Evolutionary conservation across 1,140 invertebrate species (phyloP), one percentile per base, ranked within the genome.

Genomic region (Venustaconcha ellipsiformis): DNA sequence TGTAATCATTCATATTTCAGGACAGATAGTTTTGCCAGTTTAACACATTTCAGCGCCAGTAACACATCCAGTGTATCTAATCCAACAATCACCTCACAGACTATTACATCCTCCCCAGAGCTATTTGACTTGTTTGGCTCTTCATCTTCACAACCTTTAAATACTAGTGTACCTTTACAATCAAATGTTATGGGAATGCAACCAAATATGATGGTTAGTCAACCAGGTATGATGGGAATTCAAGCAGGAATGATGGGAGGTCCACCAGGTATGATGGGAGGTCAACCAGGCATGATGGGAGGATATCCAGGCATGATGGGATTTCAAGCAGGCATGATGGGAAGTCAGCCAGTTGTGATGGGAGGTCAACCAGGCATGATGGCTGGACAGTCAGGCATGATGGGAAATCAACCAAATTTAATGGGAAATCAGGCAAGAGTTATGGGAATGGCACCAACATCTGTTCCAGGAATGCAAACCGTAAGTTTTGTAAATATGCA

Each of bases 111-210:
- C 65, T 69, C 65, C 63, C 37, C 72, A n/a, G 75, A 77, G 14
- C 65, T 77, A 15, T 72, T 77, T 56, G 70, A 72, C 68, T 65
- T 77, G 57, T 77, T 77, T 72, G 72, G 75, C 72, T 59, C 56
- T 72, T 57, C 23, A 48, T 68, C 58, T 67, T 14, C 18, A 37
- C 37, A 67, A 12, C 18, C 67, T 75, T 70, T 75, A 67, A 57
- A 67, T 56, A 67, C 11, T 48, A 70, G 68, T 71, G 68, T 56
- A 66, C 63, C 68, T 6, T 17, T 72, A 55, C 69, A 77, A 18
- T 60, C 67, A 11, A 77, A 63, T 68, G 15, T 66, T 15, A 66
- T 66, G 64, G 64, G 64, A 23, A 30, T 20, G 20, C 64, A 66
- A 30, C 64, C 64, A 17, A 66, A n/a, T 17, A 66, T 66, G 64